These are phyloP conservation scores for Folsomia manolachei DNA, from an alignment of 2,888 invertebrate genomes.

Conservation along the genomic window DNA sequence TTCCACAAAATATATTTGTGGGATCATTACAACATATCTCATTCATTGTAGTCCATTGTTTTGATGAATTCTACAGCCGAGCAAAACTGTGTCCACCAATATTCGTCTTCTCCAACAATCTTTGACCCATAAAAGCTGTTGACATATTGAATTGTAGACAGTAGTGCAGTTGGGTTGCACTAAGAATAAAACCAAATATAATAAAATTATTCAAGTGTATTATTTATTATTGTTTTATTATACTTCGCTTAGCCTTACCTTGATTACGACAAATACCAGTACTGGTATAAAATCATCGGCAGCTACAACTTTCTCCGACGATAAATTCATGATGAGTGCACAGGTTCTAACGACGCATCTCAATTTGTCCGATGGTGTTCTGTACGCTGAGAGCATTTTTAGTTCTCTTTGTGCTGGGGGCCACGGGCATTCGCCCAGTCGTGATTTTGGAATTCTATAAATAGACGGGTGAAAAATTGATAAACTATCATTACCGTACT, in stretches of 20 bases:
- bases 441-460: slow-evolving; percentile 65
- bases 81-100: slow-evolving; percentile 98
- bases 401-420: slow-evolving; percentile 89
- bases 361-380: slow-evolving; percentile 83
- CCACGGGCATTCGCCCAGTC: slow-evolving; percentile 80
- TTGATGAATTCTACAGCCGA: slow-evolving; percentile 97
- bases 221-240: too few relatives aligned
- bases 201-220: too few relatives aligned
- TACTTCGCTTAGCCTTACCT: too few relatives aligned
- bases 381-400: slow-evolving; percentile 81
- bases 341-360: slow-evolving; percentile 82
- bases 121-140: slow-evolving; percentile 83
- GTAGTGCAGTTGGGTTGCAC: slow-evolving; percentile 90
- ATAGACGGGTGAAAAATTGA: too few relatives aligned
- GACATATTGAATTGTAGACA: slow-evolving; percentile 95
- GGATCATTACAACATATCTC: too few relatives aligned
- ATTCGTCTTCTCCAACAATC: slow-evolving; percentile 76
- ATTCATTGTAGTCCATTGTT: slow-evolving; percentile 76
- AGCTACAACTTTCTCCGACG: slow-evolving; percentile 73
- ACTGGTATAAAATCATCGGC: slow-evolving; percentile 94
- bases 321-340: slow-evolving; percentile 88
- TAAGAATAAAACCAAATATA: slow-evolving; percentile 54
- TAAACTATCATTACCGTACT: too few relatives aligned
- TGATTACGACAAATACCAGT: slow-evolving; percentile 91
- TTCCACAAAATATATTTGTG: too few relatives aligned